Evolutionary conservation across 2,113 vertebrate species (phyloP).

Genomic region (Hymenochirus boettgeri): DNA sequence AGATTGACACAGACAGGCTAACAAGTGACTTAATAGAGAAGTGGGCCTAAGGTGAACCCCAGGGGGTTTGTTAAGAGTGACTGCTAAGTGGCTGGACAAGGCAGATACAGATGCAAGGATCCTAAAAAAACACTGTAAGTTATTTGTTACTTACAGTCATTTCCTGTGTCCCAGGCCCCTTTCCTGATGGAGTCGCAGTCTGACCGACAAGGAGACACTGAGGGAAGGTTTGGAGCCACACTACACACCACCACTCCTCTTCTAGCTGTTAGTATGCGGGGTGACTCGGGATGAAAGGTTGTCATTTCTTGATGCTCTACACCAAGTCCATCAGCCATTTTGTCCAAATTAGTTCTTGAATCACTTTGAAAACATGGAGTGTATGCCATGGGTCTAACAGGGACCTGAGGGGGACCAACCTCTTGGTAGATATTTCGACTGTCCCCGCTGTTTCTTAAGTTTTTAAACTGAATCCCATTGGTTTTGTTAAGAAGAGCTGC

Average conservation of each 20-base stretch:
- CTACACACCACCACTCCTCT: slow-evolving; percentile 93
- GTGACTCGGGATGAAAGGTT: slow-evolving; percentile 90
- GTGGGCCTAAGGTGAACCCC: too few species aligned
- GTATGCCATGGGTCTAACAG: slow-evolving; percentile 92
- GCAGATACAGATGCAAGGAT: too few species aligned
- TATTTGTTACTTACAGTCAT: slow-evolving; percentile 69
- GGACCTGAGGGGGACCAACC: slow-evolving; percentile 83
- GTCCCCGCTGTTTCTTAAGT: slow-evolving; percentile 72
- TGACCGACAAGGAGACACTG: slow-evolving; percentile 81
- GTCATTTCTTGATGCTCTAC: slow-evolving; percentile 93
- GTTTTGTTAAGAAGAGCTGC: slow-evolving; percentile 90
- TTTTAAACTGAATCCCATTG: slow-evolving; percentile 84
- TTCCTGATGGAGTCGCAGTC: slow-evolving; percentile 92
- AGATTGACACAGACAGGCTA: too few species aligned
- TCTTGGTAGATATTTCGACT: slow-evolving; percentile 83
- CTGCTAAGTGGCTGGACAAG: too few species aligned
- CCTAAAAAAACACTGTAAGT: too few species aligned
- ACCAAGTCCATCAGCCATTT: slow-evolving; percentile 74
- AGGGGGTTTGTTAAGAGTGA: too few species aligned
- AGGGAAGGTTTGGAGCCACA: slow-evolving; percentile 87
- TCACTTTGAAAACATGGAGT: slow-evolving; percentile 92
- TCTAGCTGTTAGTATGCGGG: slow-evolving; percentile 77
- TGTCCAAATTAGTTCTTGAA: slow-evolving; percentile 80
- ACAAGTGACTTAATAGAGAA: too few species aligned
- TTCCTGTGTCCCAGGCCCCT: slow-evolving; percentile 79